Conservation (phyloP, 2,797 vertebrate species). For the Sarcophilus harrisii region DNA sequence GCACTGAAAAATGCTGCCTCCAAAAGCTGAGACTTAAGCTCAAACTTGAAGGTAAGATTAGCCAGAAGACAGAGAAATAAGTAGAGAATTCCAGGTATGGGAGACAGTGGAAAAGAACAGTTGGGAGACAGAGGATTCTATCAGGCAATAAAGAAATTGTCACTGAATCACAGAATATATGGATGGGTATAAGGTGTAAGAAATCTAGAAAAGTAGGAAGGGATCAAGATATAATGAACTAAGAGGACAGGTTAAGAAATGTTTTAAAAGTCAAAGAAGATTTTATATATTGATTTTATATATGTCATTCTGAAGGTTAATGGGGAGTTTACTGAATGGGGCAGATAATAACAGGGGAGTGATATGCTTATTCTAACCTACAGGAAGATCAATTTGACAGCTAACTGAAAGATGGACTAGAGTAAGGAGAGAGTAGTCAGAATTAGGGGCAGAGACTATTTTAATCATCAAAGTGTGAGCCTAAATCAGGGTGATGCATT, state of each 20-base stretch:
- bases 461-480: neutral
- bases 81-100: neutral
- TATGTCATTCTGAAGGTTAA: neutral
- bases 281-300: neutral
- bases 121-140: neutral
- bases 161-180: neutral
- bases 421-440: neutral
- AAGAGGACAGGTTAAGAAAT: neutral
- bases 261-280: neutral
- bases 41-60: neutral
- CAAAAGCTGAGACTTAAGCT: neutral
- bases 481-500: neutral
- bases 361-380: neutral
- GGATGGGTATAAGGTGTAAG: neutral
- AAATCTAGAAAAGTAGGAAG: neutral
- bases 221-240: neutral
- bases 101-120: neutral
- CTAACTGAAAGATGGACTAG: neutral
- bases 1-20: neutral
- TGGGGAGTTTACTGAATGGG: neutral
- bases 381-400: neutral
- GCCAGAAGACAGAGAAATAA: neutral
- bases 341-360: neutral
- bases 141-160: neutral
- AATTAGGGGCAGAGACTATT: neutral